Percentiles rank a stretch among this genome's conserved stretches.
These are phyloP conservation scores for Cylloceria caligata DNA, from an alignment of 2,888 invertebrate species.

Conservation along the genomic window DNA sequence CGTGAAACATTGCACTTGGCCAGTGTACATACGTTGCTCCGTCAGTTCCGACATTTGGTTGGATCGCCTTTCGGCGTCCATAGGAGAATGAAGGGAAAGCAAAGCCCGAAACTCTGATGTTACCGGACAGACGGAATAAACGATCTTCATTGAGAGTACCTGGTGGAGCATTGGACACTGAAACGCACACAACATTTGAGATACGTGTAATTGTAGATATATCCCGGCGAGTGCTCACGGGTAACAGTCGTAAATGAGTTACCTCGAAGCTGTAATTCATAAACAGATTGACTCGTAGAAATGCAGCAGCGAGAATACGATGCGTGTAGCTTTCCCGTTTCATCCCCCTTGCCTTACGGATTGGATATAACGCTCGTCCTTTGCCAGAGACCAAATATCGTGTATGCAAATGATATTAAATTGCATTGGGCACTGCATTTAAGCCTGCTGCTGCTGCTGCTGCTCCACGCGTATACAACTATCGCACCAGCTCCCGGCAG, in stretches of 20 bases:
- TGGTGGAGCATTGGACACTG: background rate
- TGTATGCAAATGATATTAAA: conserved; percentile 36
- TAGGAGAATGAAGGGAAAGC: background rate
- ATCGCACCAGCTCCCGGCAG: background rate
- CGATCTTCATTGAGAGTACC: conserved; percentile 7
- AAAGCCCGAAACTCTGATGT: background rate
- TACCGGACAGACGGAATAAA: background rate
- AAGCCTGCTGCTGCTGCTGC: background rate
- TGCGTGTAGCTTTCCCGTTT: background rate
- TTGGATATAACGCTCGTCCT: conserved; percentile 1
- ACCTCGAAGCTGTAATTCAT: conserved; percentile 70
- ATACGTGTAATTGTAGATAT: conserved; percentile 3
- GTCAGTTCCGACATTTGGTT: conserved; percentile 9
- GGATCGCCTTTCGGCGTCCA: background rate
- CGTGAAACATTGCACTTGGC: background rate
- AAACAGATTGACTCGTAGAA: conserved; percentile 72
- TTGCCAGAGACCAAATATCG: conserved; percentile 4
- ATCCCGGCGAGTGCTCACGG: conserved; percentile 12
- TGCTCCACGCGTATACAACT: conserved; percentile 3
- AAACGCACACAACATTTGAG: background rate
- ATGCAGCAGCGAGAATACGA: conserved; percentile 51
- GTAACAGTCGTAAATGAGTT: conserved; percentile 69
- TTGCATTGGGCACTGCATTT: conserved; percentile 21
- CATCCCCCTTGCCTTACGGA: background rate
- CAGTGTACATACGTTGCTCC: background rate